Evolutionary conservation across 2,888 invertebrate genomes (phyloP).

Genomic region (Meganola albula): DNA sequence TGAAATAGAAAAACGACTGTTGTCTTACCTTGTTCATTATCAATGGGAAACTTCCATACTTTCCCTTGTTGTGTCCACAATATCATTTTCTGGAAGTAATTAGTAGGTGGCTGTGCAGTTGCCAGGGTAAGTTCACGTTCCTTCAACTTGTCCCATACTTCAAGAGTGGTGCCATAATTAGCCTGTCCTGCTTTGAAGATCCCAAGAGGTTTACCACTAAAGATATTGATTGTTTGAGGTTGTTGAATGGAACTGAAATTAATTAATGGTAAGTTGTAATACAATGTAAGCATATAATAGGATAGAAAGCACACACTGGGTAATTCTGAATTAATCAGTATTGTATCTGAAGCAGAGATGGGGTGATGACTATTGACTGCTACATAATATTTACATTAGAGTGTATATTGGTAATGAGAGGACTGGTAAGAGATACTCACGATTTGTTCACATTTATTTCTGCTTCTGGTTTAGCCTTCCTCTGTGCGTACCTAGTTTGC

Average conservation of each 20-base stretch:
- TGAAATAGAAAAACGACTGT: no score
- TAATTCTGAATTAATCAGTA: no score
- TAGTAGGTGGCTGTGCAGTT: slow-evolving; percentile 85
- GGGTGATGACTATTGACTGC: no score
- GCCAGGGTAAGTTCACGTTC: slow-evolving; percentile 82
- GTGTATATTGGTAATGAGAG: no score
- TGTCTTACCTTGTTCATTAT: slow-evolving; percentile 98
- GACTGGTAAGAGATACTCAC: slow-evolving; percentile 9
- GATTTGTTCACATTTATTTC: slow-evolving; percentile 2
- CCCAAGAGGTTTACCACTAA: slow-evolving; percentile 79
- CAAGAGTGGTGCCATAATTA: slow-evolving; percentile 64
- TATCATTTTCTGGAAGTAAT: slow-evolving; percentile 95
- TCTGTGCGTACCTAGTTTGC: slow-evolving; percentile 39
- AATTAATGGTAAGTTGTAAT: no score
- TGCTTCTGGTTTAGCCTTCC: slow-evolving; percentile 13
- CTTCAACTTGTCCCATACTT: slow-evolving; percentile 83
- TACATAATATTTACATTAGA: no score
- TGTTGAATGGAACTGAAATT: slow-evolving; percentile 22
- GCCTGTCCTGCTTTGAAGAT: slow-evolving; percentile 75
- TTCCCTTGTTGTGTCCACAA: slow-evolving; percentile 96
- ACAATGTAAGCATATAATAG: no score
- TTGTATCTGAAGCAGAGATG: no score
- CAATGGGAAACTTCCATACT: slow-evolving; percentile 97
- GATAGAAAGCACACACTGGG: no score
- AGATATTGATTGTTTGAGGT: slow-evolving; percentile 77